Percentiles rank a stretch among this genome's conserved stretches.
Evolutionary conservation across 1,140 invertebrate genomes (phyloP).

Genomic region (Nasonia longicornis): DNA sequence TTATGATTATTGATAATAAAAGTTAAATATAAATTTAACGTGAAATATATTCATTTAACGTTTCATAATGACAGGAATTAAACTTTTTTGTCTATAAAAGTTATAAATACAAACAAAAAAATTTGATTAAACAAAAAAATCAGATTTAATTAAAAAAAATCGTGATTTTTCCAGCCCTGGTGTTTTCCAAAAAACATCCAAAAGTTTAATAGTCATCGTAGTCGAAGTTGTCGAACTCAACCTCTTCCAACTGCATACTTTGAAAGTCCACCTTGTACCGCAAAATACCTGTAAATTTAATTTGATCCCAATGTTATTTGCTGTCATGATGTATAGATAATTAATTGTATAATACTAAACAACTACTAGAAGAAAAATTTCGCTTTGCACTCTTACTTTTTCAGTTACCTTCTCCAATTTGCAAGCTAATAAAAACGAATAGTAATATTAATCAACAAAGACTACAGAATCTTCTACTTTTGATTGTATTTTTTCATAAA

Average conservation of each 20-base stretch:
- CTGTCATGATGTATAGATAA: slow-evolving; percentile 16
- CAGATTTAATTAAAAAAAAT: slow-evolving; percentile 9
- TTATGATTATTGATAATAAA: background rate
- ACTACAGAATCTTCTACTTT: slow-evolving; percentile 10
- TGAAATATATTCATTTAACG: background rate
- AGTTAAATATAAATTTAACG: background rate
- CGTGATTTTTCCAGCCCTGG: slow-evolving; percentile 13
- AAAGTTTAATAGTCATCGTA: slow-evolving; percentile 90
- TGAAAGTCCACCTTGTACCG: slow-evolving; percentile 99
- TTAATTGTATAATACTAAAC: background rate
- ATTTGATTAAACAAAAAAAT: slow-evolving; percentile 8
- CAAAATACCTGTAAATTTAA: slow-evolving; percentile 84
- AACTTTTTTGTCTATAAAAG: background rate
- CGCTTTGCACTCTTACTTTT: slow-evolving; percentile 38
- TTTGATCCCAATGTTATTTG: slow-evolving; percentile 38
- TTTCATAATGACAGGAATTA: background rate
- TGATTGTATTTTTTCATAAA: background rate
- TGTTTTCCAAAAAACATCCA: slow-evolving; percentile 39
- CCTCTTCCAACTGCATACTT: slow-evolving; percentile 91
- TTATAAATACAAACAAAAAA: slow-evolving; percentile 2
- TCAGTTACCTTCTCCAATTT: slow-evolving; percentile 65
- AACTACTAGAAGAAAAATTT: slow-evolving; percentile 42
- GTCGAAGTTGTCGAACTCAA: slow-evolving; percentile 87
- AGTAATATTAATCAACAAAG: slow-evolving; percentile 38
- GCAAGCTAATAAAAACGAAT: slow-evolving; percentile 66